Base-by-base conservation (phyloP, 2,888 invertebrate species). In the Cabera pusaria region DNA sequence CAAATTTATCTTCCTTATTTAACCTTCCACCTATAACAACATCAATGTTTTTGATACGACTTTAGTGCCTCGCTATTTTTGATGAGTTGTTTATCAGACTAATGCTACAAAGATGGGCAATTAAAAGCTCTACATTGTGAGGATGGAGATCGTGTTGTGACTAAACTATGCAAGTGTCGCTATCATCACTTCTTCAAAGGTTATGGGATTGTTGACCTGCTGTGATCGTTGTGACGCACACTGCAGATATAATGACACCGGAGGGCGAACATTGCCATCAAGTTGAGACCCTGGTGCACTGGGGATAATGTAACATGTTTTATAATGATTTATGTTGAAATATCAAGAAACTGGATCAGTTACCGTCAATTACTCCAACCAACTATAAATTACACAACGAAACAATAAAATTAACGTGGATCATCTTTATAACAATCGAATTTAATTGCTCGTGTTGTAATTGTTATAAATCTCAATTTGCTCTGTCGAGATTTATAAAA, bases 341-440 rank as follows among this genome's bases (percentile, higher is more conserved):
- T 37, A 16, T 34, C 25, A 34, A 42, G 53, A 53, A 65, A 59
- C 49, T 57, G 49, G 53, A 56, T 43, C 56, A 53, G 46, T 49
- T 43, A 28, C 45, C 49, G 55, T 46, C 52, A 44, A 59, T 61
- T 56, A 51, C 50, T 49, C 42, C 52, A 59, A 58, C 56, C 52
- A 53, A 21, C 32, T 51, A 31, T 10, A 35, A 43, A 40, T 68
- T 57, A 58, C 46, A 44, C 57, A 57, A 62, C 37, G 43, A 46
- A 46, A 52, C 32, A 26, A 49, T 36, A 22, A 35, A 43, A 44
- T 32, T 8, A 16, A 36, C 20, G 35, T 36, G 26, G 40, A 37
- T 8, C 23, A 5, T 31, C 31, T 24, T 20, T 29, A 24, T 31
- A 25, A 44, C 42, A 44, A 41, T 40, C 11, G 33, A 38, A 36